Evolutionary conservation across 2,797 vertebrate genomes (phyloP).

Genomic region (Chelon auratus): DNA sequence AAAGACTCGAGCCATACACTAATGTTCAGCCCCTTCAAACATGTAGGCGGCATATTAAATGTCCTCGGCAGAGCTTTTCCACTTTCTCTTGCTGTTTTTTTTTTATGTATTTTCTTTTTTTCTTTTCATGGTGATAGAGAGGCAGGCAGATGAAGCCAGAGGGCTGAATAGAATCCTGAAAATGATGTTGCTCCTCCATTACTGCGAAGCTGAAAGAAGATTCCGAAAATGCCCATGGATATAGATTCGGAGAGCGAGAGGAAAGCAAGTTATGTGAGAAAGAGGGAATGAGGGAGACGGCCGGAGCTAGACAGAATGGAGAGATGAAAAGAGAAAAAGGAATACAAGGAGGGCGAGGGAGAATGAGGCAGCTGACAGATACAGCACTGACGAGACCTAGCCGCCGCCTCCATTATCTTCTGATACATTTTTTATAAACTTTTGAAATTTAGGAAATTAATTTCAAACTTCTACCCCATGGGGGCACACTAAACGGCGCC

Average conservation of each 20-base stretch:
- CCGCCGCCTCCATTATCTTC: slow-evolving; percentile 50
- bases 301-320: slow-evolving; percentile 19
- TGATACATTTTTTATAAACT: slow-evolving; percentile 64
- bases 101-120: neutral
- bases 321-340: slow-evolving; percentile 24
- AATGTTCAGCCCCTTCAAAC: slow-evolving; percentile 53
- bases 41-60: slow-evolving; percentile 62
- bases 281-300: slow-evolving; percentile 41
- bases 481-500: slow-evolving; percentile 33
- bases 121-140: slow-evolving; percentile 15
- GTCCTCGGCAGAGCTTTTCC: slow-evolving; percentile 55
- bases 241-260: slow-evolving; percentile 56
- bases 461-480: slow-evolving; percentile 54
- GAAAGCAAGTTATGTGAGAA: slow-evolving; percentile 26
- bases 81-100: slow-evolving; percentile 18
- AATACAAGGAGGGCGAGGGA: slow-evolving; percentile 36
- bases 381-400: slow-evolving; percentile 27
- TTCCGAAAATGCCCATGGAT: slow-evolving; percentile 67
- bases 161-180: slow-evolving; percentile 55
- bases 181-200: slow-evolving; percentile 53
- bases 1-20: slow-evolving; percentile 32
- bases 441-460: slow-evolving; percentile 61
- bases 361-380: slow-evolving; percentile 41
- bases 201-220: slow-evolving; percentile 63
- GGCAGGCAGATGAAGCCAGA: slow-evolving; percentile 50